A percentile compares a stretch with the other conserved stretches of the same genome.
Evolutionary conservation across 23 tunicate species (phyloP).

Genomic region (Trididemnum nubilum): DNA sequence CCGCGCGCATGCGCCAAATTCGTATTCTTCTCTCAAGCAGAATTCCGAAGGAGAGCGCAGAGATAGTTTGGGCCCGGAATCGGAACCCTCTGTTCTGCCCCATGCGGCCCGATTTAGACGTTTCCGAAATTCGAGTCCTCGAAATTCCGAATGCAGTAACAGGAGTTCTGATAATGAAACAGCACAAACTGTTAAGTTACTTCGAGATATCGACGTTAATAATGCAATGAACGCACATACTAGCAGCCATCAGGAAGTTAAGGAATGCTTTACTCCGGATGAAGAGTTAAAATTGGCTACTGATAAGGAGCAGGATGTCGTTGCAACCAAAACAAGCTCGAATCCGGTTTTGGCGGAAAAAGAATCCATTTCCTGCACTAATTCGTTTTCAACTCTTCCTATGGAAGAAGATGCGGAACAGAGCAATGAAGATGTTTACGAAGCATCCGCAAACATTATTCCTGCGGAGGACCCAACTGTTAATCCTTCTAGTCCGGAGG

Average conservation of each 20-base stretch:
- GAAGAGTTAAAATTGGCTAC: too few relatives aligned
- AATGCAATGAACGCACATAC: not conserved
- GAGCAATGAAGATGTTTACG: not conserved
- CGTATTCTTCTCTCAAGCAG: not conserved
- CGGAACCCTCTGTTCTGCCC: too few relatives aligned
- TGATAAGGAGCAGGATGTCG: not conserved
- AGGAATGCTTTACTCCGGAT: too few relatives aligned
- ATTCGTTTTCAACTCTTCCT: too few relatives aligned
- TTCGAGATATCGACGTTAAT: not conserved
- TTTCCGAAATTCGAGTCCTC: slow-evolving; percentile 28
- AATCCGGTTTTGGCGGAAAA: too few relatives aligned
- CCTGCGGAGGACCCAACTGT: not conserved
- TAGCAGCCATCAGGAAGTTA: not conserved
- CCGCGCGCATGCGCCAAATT: not conserved
- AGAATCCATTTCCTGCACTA: too few relatives aligned
- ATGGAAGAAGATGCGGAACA: not conserved
- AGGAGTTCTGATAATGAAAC: slow-evolving; percentile 11
- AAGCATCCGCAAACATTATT: not conserved
- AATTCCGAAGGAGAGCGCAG: not conserved
- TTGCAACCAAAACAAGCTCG: not conserved
- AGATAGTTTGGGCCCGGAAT: too few relatives aligned
- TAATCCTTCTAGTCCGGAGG: not conserved
- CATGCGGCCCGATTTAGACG: not conserved
- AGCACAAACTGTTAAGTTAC: not conserved
- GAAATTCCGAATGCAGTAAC: slow-evolving; percentile 40